phyloP scores from a whole-genome alignment of 2,797 vertebrate species.

The Phrynocephalus forsythii region DNA sequence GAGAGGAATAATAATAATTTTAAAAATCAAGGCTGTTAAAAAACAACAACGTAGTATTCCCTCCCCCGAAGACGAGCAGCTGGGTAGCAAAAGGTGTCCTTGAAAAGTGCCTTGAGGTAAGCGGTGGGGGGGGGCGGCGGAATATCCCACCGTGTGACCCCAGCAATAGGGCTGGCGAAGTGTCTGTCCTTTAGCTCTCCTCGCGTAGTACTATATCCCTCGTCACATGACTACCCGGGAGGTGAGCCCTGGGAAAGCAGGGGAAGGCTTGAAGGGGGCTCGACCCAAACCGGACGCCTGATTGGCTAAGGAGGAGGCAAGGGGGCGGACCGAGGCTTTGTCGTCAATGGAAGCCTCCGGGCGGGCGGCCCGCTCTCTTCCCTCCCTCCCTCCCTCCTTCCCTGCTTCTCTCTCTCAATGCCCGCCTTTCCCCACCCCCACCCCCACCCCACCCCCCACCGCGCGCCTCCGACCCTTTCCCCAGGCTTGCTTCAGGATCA shows the following conservation, averaged over 20 bases:
- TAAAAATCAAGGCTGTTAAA: not conserved
- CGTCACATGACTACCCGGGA: slow-evolving; percentile 80
- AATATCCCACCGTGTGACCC: not conserved
- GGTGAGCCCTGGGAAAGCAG: slow-evolving; percentile 71
- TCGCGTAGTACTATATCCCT: slow-evolving; percentile 80
- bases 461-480: too few relatives aligned
- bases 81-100: not conserved
- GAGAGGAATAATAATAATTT: not conserved
- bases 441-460: too few relatives aligned
- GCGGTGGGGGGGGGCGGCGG: not conserved
- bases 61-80: not conserved
- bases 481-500: not conserved
- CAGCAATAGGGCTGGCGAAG: slow-evolving; percentile 61
- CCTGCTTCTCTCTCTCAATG: too few relatives aligned
- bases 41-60: not conserved
- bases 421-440: too few relatives aligned
- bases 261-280: slow-evolving; percentile 89
- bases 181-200: slow-evolving; percentile 58
- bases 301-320: slow-evolving; percentile 78
- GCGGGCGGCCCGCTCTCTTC: not conserved
- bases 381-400: not conserved
- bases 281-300: slow-evolving; percentile 79
- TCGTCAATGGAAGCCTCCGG: slow-evolving; percentile 75
- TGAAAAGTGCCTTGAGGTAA: not conserved
- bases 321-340: slow-evolving; percentile 68